Evolutionary conservation across 2,113 vertebrate genomes (phyloP).

Genomic region (Ctenomys sociabilis): DNA sequence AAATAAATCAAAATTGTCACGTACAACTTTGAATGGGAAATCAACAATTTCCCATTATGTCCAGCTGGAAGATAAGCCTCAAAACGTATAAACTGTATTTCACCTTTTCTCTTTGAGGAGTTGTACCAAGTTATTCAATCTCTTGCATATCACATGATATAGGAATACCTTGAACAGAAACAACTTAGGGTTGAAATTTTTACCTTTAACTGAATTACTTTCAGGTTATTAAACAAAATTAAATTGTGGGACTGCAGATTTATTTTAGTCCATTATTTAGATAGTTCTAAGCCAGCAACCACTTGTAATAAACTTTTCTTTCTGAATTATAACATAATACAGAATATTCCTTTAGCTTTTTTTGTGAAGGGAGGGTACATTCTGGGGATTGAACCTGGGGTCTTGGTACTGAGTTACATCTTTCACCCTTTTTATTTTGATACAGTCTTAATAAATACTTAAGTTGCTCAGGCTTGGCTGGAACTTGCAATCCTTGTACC

Average conservation of each 20-base stretch:
- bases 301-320: conserved; percentile 49
- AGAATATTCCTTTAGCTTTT: conserved; percentile 12
- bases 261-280: conserved; percentile 26
- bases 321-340: neutral
- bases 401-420: neutral
- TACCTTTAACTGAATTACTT: conserved; percentile 43
- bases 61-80: neutral
- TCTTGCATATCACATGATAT: conserved; percentile 46
- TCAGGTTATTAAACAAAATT: neutral
- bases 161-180: conserved; percentile 41
- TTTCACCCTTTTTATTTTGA: neutral
- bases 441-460: neutral
- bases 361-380: neutral
- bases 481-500: neutral
- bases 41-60: neutral
- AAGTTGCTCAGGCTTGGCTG: neutral
- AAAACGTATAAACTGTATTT: neutral
- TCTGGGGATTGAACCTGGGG: neutral
- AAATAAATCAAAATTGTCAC: conserved; percentile 59
- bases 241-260: neutral
- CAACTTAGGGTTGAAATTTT: neutral
- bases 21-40: conserved; percentile 48
- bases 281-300: neutral
- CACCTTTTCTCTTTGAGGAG: neutral
- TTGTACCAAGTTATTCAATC: conserved; percentile 8